These are phyloP conservation scores for Phenacoccus solenopsis DNA, from an alignment of 1,140 invertebrate genomes.

Conservation along the genomic window DNA sequence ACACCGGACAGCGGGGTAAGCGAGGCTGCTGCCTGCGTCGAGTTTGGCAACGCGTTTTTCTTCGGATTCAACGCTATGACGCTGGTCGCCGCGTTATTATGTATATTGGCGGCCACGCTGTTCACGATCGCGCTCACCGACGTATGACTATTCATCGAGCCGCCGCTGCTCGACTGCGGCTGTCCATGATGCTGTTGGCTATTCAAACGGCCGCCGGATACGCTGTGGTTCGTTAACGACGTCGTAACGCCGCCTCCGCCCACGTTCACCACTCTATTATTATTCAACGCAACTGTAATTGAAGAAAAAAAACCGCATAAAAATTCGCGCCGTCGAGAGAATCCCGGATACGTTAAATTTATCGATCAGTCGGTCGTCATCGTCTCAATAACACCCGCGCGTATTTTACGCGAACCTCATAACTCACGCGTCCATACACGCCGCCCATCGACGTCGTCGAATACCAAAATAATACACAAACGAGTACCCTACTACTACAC, in stretches of 20 bases:
- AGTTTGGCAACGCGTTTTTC: neutral
- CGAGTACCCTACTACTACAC: no score
- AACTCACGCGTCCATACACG: no score
- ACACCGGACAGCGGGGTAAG: neutral
- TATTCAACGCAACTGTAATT: neutral
- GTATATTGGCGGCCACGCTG: neutral
- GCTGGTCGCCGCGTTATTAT: neutral
- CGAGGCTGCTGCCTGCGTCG: neutral
- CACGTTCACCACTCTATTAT: neutral
- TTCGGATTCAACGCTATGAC: slow-evolving; percentile 1
- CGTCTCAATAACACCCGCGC: no score
- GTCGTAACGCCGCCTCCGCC: neutral
- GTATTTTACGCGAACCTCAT: no score
- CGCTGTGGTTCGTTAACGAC: neutral
- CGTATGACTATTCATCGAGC: neutral
- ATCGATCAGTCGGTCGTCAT: no score
- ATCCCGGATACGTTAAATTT: no score
- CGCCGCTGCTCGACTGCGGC: neutral
- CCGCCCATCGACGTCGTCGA: no score
- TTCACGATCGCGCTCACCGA: neutral
- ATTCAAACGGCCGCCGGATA: neutral
- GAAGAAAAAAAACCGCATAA: neutral
- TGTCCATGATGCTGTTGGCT: neutral
- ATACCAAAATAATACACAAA: no score
- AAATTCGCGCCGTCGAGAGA: no score